Evolutionary conservation across 2,113 vertebrate genomes (phyloP).

Genomic region (Leptosomus discolor): DNA sequence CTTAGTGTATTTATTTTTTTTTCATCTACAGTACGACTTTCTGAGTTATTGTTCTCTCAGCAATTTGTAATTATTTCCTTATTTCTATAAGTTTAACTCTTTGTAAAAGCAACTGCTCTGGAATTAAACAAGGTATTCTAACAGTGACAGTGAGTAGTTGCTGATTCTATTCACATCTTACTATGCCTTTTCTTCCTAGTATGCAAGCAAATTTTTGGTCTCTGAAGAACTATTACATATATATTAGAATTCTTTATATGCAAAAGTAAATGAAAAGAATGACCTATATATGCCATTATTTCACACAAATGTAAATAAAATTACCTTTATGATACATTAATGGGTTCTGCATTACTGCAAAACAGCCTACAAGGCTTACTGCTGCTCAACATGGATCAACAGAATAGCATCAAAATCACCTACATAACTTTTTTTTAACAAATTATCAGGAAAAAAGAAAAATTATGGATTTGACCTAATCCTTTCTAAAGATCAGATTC

Average conservation of each 20-base stretch:
- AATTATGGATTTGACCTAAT: not conserved
- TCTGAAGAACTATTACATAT: not conserved
- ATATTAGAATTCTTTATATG: not conserved
- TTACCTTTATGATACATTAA: not conserved
- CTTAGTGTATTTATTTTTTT: not conserved
- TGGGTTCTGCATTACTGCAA: not conserved
- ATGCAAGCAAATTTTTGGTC: not conserved
- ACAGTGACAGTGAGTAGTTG: not conserved
- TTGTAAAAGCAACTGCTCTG: not conserved
- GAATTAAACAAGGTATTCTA: not conserved
- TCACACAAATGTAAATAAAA: not conserved
- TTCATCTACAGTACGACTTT: not conserved
- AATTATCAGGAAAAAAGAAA: not conserved
- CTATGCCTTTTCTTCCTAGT: not conserved
- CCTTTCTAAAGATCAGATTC: not conserved
- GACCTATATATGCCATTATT: not conserved
- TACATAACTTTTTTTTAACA: not conserved
- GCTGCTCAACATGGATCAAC: not conserved
- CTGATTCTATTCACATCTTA: not conserved
- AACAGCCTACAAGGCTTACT: not conserved
- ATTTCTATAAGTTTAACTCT: not conserved
- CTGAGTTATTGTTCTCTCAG: not conserved
- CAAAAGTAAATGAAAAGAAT: not conserved
- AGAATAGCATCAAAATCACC: not conserved
- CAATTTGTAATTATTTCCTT: not conserved